A percentile compares a stretch with the other conserved stretches of the same genome.
Conservation (phyloP, 2,888 invertebrate species). For the Drosophila prostipennis region DNA sequence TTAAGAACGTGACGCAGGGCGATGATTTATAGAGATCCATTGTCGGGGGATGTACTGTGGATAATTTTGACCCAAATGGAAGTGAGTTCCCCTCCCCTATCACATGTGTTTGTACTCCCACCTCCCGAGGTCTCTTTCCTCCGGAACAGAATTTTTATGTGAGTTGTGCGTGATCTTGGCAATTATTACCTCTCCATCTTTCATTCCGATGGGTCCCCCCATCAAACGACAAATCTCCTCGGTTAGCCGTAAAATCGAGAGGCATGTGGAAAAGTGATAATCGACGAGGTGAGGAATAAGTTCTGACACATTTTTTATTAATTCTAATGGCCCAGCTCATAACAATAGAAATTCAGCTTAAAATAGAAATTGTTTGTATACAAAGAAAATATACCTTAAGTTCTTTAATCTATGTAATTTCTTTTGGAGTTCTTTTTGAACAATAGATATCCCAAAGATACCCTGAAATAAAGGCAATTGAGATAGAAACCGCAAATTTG, state of each 20-base stretch:
- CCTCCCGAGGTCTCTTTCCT: slow-evolving; percentile 8
- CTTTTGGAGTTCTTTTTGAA: neutral
- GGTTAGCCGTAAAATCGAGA: slow-evolving; percentile 64
- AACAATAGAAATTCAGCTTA: slow-evolving; percentile 21
- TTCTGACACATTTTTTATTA: slow-evolving; percentile 30
- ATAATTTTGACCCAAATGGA: slow-evolving; percentile 32
- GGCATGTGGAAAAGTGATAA: slow-evolving; percentile 70
- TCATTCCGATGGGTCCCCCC: slow-evolving; percentile 6
- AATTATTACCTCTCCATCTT: slow-evolving; percentile 51
- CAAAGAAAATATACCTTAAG: neutral
- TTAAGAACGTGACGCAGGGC: neutral
- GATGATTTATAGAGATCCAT: slow-evolving; percentile 26
- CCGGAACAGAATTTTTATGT: slow-evolving; percentile 48
- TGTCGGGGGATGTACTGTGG: slow-evolving; percentile 5
- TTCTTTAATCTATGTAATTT: neutral
- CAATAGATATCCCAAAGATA: slow-evolving; percentile 7
- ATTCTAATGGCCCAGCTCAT: slow-evolving; percentile 37
- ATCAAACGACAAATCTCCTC: slow-evolving; percentile 61
- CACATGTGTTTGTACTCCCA: slow-evolving; percentile 11
- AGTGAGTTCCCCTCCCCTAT: neutral
- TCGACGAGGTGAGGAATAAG: slow-evolving; percentile 52
- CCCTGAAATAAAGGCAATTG: neutral
- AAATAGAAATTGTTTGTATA: slow-evolving; percentile 26
- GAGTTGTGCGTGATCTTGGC: slow-evolving; percentile 63
- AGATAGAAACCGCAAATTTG: slow-evolving; percentile 21